A percentile compares a stretch with the other conserved stretches of the same genome.
These are phyloP conservation scores for Eristalis pertinax DNA, from an alignment of 2,888 invertebrate species.

Conservation along the genomic window DNA sequence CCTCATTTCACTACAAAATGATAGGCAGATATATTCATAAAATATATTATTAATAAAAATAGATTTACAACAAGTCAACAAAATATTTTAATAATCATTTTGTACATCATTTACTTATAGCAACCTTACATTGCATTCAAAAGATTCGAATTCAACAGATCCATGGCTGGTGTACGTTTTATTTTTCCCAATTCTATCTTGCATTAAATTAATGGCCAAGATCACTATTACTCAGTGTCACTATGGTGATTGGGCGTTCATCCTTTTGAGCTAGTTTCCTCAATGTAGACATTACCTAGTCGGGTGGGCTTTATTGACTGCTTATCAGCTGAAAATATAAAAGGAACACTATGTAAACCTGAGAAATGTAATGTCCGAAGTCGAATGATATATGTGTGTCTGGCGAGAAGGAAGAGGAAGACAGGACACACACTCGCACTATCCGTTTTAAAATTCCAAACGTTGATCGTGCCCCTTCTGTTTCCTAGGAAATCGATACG, in stretches of 20 bases:
- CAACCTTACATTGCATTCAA: conserved; percentile 65
- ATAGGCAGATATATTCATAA: conserved; percentile 71
- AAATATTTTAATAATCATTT: conserved; percentile 73
- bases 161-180: conserved; percentile 9
- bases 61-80: conserved; percentile 80
- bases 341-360: conserved; percentile 31
- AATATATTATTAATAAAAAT: conserved; percentile 69
- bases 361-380: not conserved
- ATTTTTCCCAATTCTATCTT: conserved; percentile 43
- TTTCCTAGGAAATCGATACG: conserved; percentile 61
- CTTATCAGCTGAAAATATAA: conserved; percentile 75
- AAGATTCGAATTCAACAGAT: conserved; percentile 51
- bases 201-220: conserved; percentile 49
- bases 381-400: not conserved
- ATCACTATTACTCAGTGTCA: conserved; percentile 26
- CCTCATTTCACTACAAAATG: conserved; percentile 74
- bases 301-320: conserved; percentile 78
- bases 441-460: conserved; percentile 12
- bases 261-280: conserved; percentile 79
- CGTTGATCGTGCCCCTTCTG: conserved; percentile 11
- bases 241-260: conserved; percentile 69
- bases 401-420: conserved; percentile 1
- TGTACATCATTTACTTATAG: conserved; percentile 71
- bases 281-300: conserved; percentile 81
- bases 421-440: not conserved